Evolutionary conservation across 30 jellyfish, hydroid and myxozoan species (phyloP).

Genomic region (Chrysaora quinquecirrha): DNA sequence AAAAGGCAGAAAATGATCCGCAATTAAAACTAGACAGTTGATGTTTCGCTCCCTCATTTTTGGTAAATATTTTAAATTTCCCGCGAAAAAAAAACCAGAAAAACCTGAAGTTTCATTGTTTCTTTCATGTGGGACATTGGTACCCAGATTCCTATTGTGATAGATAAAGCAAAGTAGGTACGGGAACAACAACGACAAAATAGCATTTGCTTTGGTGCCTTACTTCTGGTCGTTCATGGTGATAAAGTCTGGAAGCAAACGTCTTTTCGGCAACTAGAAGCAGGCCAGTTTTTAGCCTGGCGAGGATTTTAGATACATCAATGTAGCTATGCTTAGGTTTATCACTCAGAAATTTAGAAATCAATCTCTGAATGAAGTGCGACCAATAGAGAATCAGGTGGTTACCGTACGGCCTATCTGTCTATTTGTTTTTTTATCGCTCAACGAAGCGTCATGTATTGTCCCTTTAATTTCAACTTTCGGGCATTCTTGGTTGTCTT

Average conservation of each 20-base stretch:
- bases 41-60: too few species aligned
- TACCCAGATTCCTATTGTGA: too few species aligned
- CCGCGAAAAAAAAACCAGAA: too few species aligned
- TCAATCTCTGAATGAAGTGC: conserved; percentile 70
- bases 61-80: too few species aligned
- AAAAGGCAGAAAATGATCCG: too few species aligned
- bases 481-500: neutral
- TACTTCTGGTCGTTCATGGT: neutral
- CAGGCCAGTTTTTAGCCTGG: conserved; percentile 56
- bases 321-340: conserved; percentile 76
- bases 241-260: neutral
- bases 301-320: conserved; percentile 9
- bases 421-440: neutral
- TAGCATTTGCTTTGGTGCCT: neutral
- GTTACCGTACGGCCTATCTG: conserved; percentile 5
- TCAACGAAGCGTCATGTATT: neutral
- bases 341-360: conserved; percentile 65
- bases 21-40: too few species aligned
- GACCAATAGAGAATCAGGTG: conserved; percentile 64
- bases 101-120: too few species aligned
- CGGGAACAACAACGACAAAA: too few species aligned
- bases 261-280: neutral
- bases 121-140: too few species aligned
- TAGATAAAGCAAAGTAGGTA: too few species aligned
- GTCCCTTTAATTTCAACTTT: neutral